Evolutionary conservation across 2,888 invertebrate genomes (phyloP).

Genomic region (Cephalotes varians): DNA sequence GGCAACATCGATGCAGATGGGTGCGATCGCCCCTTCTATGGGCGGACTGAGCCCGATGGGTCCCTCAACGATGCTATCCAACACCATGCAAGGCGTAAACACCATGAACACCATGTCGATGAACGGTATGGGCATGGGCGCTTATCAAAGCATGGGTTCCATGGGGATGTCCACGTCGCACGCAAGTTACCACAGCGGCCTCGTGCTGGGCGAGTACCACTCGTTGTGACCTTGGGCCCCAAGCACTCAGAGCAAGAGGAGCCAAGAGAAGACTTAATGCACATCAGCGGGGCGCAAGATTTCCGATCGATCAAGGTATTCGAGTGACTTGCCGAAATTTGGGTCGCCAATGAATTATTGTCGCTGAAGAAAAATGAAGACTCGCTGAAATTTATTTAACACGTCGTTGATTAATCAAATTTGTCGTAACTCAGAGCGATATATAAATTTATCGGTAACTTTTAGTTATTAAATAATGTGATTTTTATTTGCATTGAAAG

Average conservation of each 20-base stretch:
- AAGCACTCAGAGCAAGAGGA: constrained; percentile 81
- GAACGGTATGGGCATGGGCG: constrained; percentile 85
- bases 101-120: constrained; percentile 85
- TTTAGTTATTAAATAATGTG: background rate
- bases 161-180: constrained; percentile 84
- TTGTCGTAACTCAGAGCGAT: background rate
- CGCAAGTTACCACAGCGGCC: constrained; percentile 83
- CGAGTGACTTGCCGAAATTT: constrained; percentile 24
- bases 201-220: constrained; percentile 84
- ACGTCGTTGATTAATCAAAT: background rate
- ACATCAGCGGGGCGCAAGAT: constrained; percentile 13
- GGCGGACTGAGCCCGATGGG: constrained; percentile 84
- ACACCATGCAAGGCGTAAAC: constrained; percentile 84
- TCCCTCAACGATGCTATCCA: constrained; percentile 83
- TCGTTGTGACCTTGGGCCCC: constrained; percentile 85
- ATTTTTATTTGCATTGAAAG: background rate
- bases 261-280: constrained; percentile 83
- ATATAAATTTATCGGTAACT: background rate
- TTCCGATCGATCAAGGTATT: constrained; percentile 40
- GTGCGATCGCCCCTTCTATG: constrained; percentile 84
- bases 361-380: background rate
- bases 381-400: background rate
- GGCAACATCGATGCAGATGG: constrained; percentile 85
- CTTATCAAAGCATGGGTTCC: constrained; percentile 84
- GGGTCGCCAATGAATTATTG: constrained; percentile 27